Evolutionary conservation across 2,113 vertebrate genomes (phyloP).

Genomic region (Mus spicilegus): DNA sequence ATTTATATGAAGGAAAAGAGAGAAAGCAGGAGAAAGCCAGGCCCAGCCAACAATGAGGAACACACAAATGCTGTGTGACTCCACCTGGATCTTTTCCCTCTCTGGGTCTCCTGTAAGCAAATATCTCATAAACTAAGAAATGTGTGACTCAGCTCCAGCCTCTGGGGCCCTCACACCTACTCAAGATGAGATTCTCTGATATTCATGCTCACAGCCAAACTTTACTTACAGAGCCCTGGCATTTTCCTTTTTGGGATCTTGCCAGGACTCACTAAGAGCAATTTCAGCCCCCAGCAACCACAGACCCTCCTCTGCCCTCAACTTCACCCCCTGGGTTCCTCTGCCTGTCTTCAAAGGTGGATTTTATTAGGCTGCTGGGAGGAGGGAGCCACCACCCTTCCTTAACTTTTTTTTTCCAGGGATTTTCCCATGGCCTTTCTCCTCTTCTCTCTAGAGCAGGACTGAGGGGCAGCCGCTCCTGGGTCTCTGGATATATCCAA

Average conservation of each 20-base stretch:
- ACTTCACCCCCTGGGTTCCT: background rate
- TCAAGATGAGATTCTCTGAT: background rate
- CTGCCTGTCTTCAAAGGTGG: background rate
- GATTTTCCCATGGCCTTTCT: background rate
- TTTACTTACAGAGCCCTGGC: background rate
- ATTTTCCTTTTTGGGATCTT: background rate
- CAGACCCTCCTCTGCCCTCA: slow-evolving; percentile 6
- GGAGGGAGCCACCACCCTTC: background rate
- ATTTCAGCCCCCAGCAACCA: background rate
- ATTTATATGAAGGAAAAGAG: slow-evolving; percentile 37
- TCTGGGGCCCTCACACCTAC: background rate
- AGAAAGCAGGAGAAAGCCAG: background rate
- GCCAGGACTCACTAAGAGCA: background rate
- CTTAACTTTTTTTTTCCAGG: background rate
- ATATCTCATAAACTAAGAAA: slow-evolving; percentile 44
- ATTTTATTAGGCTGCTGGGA: background rate
- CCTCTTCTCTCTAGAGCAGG: background rate
- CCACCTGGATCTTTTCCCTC: background rate
- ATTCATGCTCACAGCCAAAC: background rate
- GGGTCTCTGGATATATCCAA: background rate
- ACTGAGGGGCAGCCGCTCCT: background rate
- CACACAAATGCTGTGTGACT: slow-evolving; percentile 21
- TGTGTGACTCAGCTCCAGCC: background rate
- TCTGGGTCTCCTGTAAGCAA: background rate
- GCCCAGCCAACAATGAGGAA: background rate